Conservation (phyloP, 2,113 vertebrate genomes). For the Dascyllus trimaculatus region DNA sequence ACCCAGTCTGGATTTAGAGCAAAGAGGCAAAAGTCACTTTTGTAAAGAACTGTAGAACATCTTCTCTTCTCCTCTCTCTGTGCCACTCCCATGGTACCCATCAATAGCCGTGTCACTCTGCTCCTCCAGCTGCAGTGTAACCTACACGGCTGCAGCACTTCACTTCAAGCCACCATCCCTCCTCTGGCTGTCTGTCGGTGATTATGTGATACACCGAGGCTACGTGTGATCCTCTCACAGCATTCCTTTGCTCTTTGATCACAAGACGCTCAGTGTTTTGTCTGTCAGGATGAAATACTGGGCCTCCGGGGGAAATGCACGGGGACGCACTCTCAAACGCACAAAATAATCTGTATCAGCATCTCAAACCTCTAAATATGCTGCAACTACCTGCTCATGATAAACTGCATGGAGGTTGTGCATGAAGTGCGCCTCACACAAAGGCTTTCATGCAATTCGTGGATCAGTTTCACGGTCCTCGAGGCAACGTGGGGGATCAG, state of each 20-base stretch:
- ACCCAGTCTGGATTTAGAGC: neutral
- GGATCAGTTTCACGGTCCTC: conserved; percentile 47
- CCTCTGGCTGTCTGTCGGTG: conserved; percentile 40
- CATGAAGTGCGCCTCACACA: neutral
- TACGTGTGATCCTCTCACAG: conserved; percentile 37
- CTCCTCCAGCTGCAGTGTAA: conserved; percentile 35
- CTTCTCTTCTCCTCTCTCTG: neutral
- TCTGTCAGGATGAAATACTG: conserved; percentile 65
- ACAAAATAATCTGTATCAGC: neutral
- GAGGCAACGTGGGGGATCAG: conserved; percentile 24
- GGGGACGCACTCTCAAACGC: conserved; percentile 3
- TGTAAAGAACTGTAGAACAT: neutral
- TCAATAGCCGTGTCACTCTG: conserved; percentile 1
- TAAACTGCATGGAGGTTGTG: neutral
- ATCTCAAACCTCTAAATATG: conserved; percentile 6
- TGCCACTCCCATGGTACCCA: neutral
- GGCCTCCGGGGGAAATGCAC: conserved; percentile 14
- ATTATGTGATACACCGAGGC: conserved; percentile 61
- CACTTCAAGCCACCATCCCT: conserved; percentile 19
- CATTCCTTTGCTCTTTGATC: conserved; percentile 70
- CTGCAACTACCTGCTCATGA: neutral
- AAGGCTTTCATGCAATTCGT: neutral
- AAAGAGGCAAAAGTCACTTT: neutral
- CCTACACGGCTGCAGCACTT: conserved; percentile 10
- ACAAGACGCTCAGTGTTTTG: conserved; percentile 44